Conservation (phyloP, 2,113 vertebrate species). For the Anhinga rufa region DNA sequence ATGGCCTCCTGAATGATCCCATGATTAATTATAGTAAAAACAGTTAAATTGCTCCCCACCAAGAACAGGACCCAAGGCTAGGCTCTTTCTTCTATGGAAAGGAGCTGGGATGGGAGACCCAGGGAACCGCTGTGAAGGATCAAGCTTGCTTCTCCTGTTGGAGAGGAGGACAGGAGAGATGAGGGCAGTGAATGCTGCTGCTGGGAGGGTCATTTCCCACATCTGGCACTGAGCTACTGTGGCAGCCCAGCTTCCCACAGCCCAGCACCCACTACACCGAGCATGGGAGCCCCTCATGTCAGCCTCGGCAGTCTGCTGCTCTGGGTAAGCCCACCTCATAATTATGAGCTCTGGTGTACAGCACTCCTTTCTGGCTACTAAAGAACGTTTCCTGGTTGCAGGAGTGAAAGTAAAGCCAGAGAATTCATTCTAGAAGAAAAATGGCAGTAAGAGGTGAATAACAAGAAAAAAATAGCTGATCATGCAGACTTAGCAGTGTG, state of each 20-base stretch:
- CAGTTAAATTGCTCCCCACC: not conserved
- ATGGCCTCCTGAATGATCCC: not conserved
- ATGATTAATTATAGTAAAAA: not conserved
- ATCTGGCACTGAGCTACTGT: not conserved
- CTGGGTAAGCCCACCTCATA: not conserved
- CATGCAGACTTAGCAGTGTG: not conserved
- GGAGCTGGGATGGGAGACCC: not conserved
- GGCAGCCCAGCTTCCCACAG: not conserved
- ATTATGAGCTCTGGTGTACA: not conserved
- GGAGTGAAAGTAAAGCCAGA: not conserved
- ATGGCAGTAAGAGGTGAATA: not conserved
- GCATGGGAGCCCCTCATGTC: not conserved
- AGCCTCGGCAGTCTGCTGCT: not conserved
- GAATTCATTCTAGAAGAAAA: not conserved
- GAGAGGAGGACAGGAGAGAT: not conserved
- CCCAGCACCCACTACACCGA: rapidly evolving
- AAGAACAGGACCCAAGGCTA: not conserved
- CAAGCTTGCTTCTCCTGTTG: not conserved
- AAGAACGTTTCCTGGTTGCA: not conserved
- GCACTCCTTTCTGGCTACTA: not conserved
- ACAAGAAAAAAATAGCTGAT: not conserved
- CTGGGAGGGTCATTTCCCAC: not conserved
- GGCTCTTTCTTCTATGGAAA: not conserved
- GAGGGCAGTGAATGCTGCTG: not conserved
- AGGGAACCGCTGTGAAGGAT: not conserved